Conservation (phyloP, 2,888 invertebrate genomes). For the Rhyacophila evoluta region DNA sequence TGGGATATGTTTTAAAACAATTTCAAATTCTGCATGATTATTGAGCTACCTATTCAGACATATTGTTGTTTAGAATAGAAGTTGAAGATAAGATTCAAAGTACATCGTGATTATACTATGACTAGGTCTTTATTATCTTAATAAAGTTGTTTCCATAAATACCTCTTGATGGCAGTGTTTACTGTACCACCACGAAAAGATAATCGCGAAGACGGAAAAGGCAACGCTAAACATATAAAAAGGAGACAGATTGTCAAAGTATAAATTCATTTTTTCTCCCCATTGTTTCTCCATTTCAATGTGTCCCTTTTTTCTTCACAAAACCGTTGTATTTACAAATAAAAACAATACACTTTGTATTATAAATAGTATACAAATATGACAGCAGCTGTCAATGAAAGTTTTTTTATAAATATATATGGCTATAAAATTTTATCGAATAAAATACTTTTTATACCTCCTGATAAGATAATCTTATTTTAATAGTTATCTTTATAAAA, state of each 20-base stretch:
- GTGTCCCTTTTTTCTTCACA: neutral
- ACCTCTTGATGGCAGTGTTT: constrained; percentile 39
- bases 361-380: neutral
- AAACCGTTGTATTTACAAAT: neutral
- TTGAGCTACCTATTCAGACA: too few relatives aligned
- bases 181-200: constrained; percentile 41
- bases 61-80: too few relatives aligned
- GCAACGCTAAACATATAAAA: constrained; percentile 40
- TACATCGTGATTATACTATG: too few relatives aligned
- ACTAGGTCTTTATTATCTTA: too few relatives aligned
- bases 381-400: neutral
- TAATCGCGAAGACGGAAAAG: constrained; percentile 41
- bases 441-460: too few relatives aligned
- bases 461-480: too few relatives aligned
- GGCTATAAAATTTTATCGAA: too few relatives aligned
- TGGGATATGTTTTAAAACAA: too few relatives aligned
- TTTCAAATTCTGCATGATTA: too few relatives aligned
- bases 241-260: constrained; percentile 36
- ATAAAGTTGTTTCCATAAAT: neutral
- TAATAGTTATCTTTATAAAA: too few relatives aligned
- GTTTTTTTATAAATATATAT: too few relatives aligned
- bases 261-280: constrained; percentile 33
- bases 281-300: constrained; percentile 36
- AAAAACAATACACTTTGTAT: neutral
- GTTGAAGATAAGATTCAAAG: too few relatives aligned